Evolutionary conservation across 2,113 vertebrate genomes (phyloP).

Genomic region (Thymallus thymallus): DNA sequence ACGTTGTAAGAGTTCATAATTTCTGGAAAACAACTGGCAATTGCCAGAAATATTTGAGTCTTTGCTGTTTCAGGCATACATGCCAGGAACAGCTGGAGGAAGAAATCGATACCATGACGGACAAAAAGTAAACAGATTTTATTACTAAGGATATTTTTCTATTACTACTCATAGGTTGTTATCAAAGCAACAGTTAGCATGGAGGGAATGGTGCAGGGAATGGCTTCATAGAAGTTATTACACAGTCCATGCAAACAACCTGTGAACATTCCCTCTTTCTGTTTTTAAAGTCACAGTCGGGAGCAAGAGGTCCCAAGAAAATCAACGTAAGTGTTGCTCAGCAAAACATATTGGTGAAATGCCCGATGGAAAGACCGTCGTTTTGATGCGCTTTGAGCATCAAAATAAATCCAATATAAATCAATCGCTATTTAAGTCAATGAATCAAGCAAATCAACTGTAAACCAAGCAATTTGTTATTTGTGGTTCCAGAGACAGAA

Average conservation of each 20-base stretch:
- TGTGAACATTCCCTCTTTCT: conserved; percentile 19
- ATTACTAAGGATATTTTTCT: neutral
- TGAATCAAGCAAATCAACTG: neutral
- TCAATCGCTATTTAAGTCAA: no score
- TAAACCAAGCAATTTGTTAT: neutral
- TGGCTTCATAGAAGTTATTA: conserved; percentile 20
- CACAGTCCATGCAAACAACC: neutral
- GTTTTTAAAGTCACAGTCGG: conserved; percentile 49
- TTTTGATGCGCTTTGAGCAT: no score
- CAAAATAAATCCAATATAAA: no score
- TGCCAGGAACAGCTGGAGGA: conserved; percentile 66
- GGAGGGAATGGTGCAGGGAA: neutral
- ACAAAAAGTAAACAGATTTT: conserved; percentile 53
- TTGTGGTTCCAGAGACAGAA: conserved; percentile 46
- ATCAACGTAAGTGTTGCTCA: conserved; percentile 55
- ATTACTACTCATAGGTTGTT: neutral
- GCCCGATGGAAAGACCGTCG: neutral
- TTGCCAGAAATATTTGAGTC: rapidly evolving
- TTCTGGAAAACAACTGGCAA: neutral
- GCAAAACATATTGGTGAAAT: neutral
- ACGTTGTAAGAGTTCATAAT: no score
- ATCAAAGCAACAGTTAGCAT: neutral
- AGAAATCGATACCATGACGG: conserved; percentile 40
- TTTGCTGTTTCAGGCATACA: conserved; percentile 52
- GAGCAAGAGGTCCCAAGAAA: conserved; percentile 53